phyloP scores from a whole-genome alignment of 2,888 invertebrate genomes.

The Hipparchia sbordonii region DNA sequence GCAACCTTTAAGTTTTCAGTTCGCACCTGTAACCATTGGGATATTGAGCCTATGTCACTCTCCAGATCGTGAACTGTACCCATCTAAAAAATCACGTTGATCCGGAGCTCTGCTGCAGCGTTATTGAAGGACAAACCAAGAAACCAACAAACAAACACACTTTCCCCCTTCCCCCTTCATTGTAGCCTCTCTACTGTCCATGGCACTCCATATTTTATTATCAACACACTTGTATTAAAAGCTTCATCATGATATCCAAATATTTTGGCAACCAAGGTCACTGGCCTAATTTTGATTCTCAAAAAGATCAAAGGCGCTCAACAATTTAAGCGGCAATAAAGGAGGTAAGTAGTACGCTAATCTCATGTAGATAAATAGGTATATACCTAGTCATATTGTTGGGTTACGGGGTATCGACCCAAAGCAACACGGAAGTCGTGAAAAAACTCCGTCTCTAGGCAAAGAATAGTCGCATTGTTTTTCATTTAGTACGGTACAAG shows the following conservation, averaged over 20 bases:
- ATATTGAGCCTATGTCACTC: too few relatives aligned
- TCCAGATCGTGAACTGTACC: too few relatives aligned
- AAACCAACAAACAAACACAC: too few relatives aligned
- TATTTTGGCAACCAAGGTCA: constrained; percentile 21
- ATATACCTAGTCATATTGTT: constrained; percentile 19
- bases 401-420: constrained; percentile 31
- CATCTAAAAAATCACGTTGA: too few relatives aligned
- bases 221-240: neutral
- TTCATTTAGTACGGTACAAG: constrained; percentile 31
- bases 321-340: constrained; percentile 32
- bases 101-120: too few relatives aligned
- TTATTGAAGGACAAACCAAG: too few relatives aligned
- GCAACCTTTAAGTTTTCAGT: too few relatives aligned
- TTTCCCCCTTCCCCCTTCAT: too few relatives aligned
- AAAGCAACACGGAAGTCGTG: constrained; percentile 34
- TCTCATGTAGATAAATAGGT: constrained; percentile 13
- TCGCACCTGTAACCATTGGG: too few relatives aligned
- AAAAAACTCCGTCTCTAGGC: constrained; percentile 28
- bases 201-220: neutral
- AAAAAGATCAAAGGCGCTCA: constrained; percentile 32
- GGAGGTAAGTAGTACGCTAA: constrained; percentile 18
- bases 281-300: constrained; percentile 19
- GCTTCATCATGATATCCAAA: constrained; percentile 11
- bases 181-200: too few relatives aligned
- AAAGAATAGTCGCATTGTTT: constrained; percentile 37